Percentiles rank a stretch among this genome's conserved stretches.
Evolutionary conservation across 2,888 invertebrate species (phyloP).

Genomic region (Rotaria macrura): DNA sequence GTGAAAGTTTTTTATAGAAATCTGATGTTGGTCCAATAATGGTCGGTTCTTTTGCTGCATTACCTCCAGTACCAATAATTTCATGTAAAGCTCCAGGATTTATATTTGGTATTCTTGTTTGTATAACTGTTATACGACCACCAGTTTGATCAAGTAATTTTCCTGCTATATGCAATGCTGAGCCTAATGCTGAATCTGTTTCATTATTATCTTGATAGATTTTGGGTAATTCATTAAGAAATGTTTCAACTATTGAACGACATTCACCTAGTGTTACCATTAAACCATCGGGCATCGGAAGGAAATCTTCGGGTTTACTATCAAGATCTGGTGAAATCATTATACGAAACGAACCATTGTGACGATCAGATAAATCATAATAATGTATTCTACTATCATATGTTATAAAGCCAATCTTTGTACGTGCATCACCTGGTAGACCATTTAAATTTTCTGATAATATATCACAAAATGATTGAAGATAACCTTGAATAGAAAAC

Average conservation of each 20-base stretch:
- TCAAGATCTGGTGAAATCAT: constrained; percentile 63
- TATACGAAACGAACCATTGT: constrained; percentile 50
- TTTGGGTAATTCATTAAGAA: constrained; percentile 61
- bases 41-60: constrained; percentile 66
- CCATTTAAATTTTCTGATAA: constrained; percentile 69
- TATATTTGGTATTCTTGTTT: constrained; percentile 63
- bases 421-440: constrained; percentile 83
- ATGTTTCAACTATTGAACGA: constrained; percentile 55
- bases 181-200: constrained; percentile 74
- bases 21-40: constrained; percentile 73
- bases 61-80: constrained; percentile 41
- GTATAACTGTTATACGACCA: constrained; percentile 85
- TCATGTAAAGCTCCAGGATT: constrained; percentile 75
- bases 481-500: constrained; percentile 54
- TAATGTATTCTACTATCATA: constrained; percentile 84
- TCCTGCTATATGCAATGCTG: constrained; percentile 79
- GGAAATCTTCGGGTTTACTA: constrained; percentile 66
- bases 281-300: constrained; percentile 85
- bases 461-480: constrained; percentile 69
- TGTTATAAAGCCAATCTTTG: constrained; percentile 83
- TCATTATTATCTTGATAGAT: constrained; percentile 60
- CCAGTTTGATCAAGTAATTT: constrained; percentile 82
- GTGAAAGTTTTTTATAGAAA: constrained; percentile 85
- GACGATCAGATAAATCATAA: constrained; percentile 56
- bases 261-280: constrained; percentile 79